phyloP scores from a whole-genome alignment of 2,888 invertebrate species.

The Lasioglossum morio region DNA sequence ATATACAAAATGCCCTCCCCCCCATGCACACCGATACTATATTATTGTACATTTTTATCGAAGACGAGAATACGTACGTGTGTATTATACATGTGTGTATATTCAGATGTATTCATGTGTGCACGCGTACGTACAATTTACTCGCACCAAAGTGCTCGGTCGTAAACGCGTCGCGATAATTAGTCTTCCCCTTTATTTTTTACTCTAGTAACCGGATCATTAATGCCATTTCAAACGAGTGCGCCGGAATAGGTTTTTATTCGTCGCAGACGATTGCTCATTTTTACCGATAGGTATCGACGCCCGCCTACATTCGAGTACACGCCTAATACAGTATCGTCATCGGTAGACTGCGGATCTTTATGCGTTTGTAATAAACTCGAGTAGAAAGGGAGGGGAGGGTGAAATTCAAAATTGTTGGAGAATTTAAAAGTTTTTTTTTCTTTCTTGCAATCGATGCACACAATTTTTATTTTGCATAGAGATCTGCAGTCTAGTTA shows the following conservation, averaged over 20 bases:
- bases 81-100: constrained; percentile 7
- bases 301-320: constrained; percentile 25
- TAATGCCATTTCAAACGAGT: constrained; percentile 18
- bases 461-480: too few relatives aligned
- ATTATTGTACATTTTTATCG: constrained; percentile 23
- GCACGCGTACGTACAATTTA: background rate
- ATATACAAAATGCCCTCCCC: background rate
- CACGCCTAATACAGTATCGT: constrained; percentile 19
- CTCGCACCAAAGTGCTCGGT: constrained; percentile 64
- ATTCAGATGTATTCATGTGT: background rate
- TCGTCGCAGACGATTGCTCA: constrained; percentile 58
- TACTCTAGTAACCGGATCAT: constrained; percentile 35
- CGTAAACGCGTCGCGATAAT: constrained; percentile 50
- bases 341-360: too few relatives aligned
- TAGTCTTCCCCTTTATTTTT: constrained; percentile 66
- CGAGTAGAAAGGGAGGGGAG: too few relatives aligned
- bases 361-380: too few relatives aligned
- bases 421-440: too few relatives aligned
- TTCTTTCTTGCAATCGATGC: too few relatives aligned
- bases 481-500: background rate
- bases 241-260: constrained; percentile 46
- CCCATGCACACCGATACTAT: constrained; percentile 13
- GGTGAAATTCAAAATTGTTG: too few relatives aligned
- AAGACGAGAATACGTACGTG: constrained; percentile 14
- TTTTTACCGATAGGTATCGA: constrained; percentile 37